phyloP scores from a whole-genome alignment of 2,888 invertebrate species.

The Napeogenes inachia region DNA sequence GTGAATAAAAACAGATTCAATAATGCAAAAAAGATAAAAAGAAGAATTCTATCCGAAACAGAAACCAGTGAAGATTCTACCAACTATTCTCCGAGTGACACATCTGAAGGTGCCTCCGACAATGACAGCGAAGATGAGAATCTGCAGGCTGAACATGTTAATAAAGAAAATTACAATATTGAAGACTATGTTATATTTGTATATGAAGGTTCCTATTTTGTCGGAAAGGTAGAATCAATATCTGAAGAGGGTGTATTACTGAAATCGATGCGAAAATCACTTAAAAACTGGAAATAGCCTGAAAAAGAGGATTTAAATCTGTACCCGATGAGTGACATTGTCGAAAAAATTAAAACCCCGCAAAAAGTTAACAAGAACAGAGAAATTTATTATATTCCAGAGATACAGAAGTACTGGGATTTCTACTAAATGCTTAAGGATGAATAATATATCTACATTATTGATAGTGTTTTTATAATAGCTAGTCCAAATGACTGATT shows the following conservation, averaged over 20 bases:
- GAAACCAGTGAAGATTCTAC: constrained; percentile 10
- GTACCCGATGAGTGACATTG: constrained; percentile 11
- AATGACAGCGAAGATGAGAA: constrained; percentile 3
- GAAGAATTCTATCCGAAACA: constrained; percentile 9
- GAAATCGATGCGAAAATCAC: constrained; percentile 15
- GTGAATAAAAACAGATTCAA: constrained; percentile 8
- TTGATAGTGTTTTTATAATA: constrained; percentile 10
- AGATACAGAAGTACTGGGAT: constrained; percentile 15
- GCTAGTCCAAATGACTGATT: constrained; percentile 9
- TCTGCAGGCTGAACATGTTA: constrained; percentile 1
- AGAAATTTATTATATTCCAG: constrained; percentile 18
- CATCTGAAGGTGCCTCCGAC: constrained; percentile 10
- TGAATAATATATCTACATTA: constrained; percentile 17
- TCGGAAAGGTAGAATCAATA: constrained; percentile 12
- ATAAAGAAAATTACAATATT: constrained; percentile 12
- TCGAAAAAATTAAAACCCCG: constrained; percentile 12
- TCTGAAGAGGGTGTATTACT: constrained; percentile 12
- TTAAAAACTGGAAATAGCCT: constrained; percentile 18
- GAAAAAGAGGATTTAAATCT: constrained; percentile 17
- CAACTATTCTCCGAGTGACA: constrained; percentile 8
- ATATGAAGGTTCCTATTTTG: constrained; percentile 13
- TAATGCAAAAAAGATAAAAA: constrained; percentile 11
- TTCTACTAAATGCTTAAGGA: constrained; percentile 8
- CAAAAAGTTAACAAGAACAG: constrained; percentile 14
- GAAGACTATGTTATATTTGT: constrained; percentile 16